Conservation (phyloP, 2,797 vertebrate genomes). For the Muraenolepis orangiensis region DNA sequence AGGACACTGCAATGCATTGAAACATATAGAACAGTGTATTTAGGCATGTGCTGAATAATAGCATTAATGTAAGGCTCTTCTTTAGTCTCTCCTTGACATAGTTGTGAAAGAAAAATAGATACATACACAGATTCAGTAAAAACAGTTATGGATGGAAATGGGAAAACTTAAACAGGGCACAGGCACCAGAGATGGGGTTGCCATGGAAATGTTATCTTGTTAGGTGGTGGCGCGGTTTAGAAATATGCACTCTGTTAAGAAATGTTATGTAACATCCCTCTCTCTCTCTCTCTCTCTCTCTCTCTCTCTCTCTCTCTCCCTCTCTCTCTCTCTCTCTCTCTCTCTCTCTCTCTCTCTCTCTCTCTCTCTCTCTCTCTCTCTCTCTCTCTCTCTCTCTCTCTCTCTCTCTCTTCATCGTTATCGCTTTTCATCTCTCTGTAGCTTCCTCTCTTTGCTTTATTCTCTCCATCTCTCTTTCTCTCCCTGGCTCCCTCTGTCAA, state of each 20-base stretch:
- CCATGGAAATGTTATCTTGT: conserved; percentile 74
- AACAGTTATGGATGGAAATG: conserved; percentile 29
- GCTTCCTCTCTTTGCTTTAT: conserved; percentile 22
- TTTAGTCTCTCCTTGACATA: not conserved
- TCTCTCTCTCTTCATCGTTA: too few relatives aligned
- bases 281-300: conserved; percentile 19
- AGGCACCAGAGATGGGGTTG: conserved; percentile 56
- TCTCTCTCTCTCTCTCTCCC: conserved; percentile 17
- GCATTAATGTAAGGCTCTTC: not conserved
- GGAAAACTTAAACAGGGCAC: conserved; percentile 34
- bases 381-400: conserved; percentile 12
- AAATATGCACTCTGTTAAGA: conserved; percentile 67
- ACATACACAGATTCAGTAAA: conserved; percentile 42
- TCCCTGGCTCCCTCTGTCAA: conserved; percentile 41
- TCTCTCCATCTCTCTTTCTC: conserved; percentile 17
- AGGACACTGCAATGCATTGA: too few relatives aligned
- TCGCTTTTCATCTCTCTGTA: not conserved
- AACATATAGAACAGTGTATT: too few relatives aligned
- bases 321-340: conserved; percentile 12
- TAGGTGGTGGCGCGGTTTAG: conserved; percentile 67
- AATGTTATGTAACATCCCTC: conserved; percentile 67
- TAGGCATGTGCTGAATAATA: too few relatives aligned
- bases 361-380: conserved; percentile 18
- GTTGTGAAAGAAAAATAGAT: conserved; percentile 35
- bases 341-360: conserved; percentile 19